Base-by-base conservation (phyloP, 1,140 invertebrate species). In the Spodoptera litura region DNA sequence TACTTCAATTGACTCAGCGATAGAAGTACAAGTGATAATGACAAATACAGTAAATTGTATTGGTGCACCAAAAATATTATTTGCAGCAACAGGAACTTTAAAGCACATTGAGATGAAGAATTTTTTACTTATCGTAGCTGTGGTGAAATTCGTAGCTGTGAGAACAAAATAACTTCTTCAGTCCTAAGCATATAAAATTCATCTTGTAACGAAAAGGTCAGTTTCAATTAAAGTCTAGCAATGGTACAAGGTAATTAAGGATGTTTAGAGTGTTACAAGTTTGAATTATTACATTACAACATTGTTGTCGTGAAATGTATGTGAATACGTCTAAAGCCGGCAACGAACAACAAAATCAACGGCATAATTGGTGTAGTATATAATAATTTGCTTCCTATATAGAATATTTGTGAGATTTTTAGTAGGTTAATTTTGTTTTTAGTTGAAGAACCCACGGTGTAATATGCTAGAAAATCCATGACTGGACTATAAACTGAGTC, bases 141-240 rank as follows among this genome's bases (percentile, higher is more conserved):
- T 64, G 20, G n/a, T n/a, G n/a, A n/a, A n/a, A n/a, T 38, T 38
- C 35, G 4, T 38, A 8, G 35, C 6, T 5, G 35, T 64, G 20
- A 4, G 5, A 56, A 15, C 53, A 15, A 15, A 8, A 56, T 20
- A 56, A 44, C 9, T 56, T 56, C 6, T 15, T 64, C 9, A 20
- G 11, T 62, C 12, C 35, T 8, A n/a, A 61, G 35, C 61, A 35
- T 25, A 59, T 49, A 59, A 44, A 73, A 73, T 72, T 58, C 66
- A n/a, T 35, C 25, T 25, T 4, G 0, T 59, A 73, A 73, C 55
- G 59, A 38, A 73, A 59, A 73, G 71, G 71, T 73, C 53, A 38
- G n/a, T 44, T 73, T 12, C 38, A 73, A 73, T 73, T 49, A 51
- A 44, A 49, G n/a, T 58, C 52, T 44, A 49, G 38, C 20, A 25